phyloP scores from a whole-genome alignment of 2,888 invertebrate genomes.

The Camponotus fellah region DNA sequence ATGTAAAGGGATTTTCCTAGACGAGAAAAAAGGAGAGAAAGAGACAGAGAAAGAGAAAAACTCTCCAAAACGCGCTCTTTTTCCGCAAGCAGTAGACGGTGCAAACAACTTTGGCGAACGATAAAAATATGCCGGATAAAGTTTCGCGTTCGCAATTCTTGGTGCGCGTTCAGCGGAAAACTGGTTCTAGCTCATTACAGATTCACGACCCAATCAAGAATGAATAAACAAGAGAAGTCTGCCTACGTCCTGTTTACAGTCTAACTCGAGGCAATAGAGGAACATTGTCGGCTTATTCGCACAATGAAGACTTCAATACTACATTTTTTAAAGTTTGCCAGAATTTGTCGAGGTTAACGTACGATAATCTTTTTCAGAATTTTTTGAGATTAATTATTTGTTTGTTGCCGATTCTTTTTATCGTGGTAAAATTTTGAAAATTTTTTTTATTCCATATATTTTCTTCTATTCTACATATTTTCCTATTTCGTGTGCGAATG shows the following conservation, averaged over 20 bases:
- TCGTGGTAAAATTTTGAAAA: background rate
- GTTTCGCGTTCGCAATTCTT: conserved; percentile 52
- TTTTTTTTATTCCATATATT: background rate
- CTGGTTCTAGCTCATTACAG: conserved; percentile 55
- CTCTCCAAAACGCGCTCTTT: background rate
- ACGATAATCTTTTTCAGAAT: background rate
- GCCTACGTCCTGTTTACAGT: conserved; percentile 31
- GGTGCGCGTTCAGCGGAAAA: conserved; percentile 20
- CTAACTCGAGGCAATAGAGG: conserved; percentile 32
- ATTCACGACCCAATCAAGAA: conserved; percentile 65
- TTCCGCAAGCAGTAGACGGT: background rate
- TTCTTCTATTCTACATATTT: background rate
- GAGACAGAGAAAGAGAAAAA: background rate
- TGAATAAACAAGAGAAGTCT: conserved; percentile 48
- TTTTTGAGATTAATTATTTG: background rate
- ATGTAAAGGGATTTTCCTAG: conserved; percentile 40
- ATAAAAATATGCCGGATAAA: conserved; percentile 56
- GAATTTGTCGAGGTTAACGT: background rate
- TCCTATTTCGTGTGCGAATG: background rate
- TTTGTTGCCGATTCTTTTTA: background rate
- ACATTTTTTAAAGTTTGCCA: background rate
- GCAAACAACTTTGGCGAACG: conserved; percentile 49
- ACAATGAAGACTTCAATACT: conserved; percentile 20
- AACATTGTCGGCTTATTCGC: conserved; percentile 39
- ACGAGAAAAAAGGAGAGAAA: background rate